Percentiles rank a stretch among this genome's conserved stretches.
phyloP scores from a whole-genome alignment of 2,113 vertebrate species.

The Siphamia tubifer region DNA sequence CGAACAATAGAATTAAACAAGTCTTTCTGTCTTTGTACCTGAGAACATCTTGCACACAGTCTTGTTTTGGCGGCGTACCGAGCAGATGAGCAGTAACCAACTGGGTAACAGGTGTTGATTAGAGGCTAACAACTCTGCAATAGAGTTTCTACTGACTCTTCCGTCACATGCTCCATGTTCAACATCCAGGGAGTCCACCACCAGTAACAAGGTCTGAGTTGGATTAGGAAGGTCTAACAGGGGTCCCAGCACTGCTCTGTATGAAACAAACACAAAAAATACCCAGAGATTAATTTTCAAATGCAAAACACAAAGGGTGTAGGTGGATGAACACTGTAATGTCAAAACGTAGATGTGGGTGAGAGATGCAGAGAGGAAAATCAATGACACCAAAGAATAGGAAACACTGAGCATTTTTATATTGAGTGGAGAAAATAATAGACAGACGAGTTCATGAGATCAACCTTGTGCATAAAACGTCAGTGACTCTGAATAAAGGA shows the following conservation, averaged over 20 bases:
- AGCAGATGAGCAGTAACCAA: constrained; percentile 84
- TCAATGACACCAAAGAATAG: too few species aligned
- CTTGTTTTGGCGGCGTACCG: constrained; percentile 79
- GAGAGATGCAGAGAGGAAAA: background rate
- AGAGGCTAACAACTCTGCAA: constrained; percentile 75
- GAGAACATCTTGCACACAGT: constrained; percentile 81
- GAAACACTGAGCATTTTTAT: background rate
- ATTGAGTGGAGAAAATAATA: background rate
- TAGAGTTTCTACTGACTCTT: constrained; percentile 57
- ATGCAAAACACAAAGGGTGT: background rate
- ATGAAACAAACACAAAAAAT: background rate
- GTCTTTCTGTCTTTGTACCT: constrained; percentile 75
- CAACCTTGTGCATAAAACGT: background rate
- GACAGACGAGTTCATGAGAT: background rate
- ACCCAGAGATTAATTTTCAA: background rate
- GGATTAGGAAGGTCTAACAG: constrained; percentile 79
- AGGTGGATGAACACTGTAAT: background rate
- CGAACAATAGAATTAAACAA: too few species aligned
- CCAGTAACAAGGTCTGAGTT: constrained; percentile 74
- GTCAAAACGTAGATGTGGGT: background rate
- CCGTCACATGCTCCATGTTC: constrained; percentile 23
- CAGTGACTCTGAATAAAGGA: background rate
- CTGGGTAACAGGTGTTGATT: constrained; percentile 80
- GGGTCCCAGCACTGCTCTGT: constrained; percentile 78
- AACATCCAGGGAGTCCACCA: constrained; percentile 81